Evolutionary conservation across 1,140 invertebrate species (phyloP), one percentile per base, ranked within the genome.

Genomic region (Drosophila lowei): DNA sequence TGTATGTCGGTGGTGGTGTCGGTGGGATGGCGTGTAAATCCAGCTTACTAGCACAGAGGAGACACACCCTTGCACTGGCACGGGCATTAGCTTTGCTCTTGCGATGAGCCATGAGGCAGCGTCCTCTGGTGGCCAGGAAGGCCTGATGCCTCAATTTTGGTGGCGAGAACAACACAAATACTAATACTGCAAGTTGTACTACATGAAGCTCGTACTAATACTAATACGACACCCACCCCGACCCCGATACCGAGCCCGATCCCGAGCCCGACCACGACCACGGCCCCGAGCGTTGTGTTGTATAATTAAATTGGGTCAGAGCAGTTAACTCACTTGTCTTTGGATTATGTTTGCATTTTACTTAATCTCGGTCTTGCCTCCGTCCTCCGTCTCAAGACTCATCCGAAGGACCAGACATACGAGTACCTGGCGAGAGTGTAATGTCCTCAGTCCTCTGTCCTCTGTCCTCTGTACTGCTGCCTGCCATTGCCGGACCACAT

Each of bases 271-370:
- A 1, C 1, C 18, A 18, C 18, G 18, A 23, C 23, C 5, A 4
- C 23, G 23, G 5, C 28, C 8, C 23, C 23, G 28, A 58, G 41
- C 38, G 42, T 54, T 62, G 65, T 75, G 79, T 83, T 75, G 79
- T 88, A 77, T 88, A 88, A 88, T 88, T 88, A 88, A 88, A 88
- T 88, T 88, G 83, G 83, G 83, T 88, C 83, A 88, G 70, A 76
- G 59, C 78, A 76, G 83, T 88, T 88, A 88, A 79, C 83, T 88
- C 79, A 88, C 83, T 88, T 88, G 83, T 88, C 83, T 79, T 72
- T 73, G 79, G 83, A 83, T 88, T 88, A 88, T 77, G 83, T 81
- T 83, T 83, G 78, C 84, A 88, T 88, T 77, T 68, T 57, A 88
- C 78, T 80, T 83, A 79, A 83, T 83, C 83, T 89, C 42, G 54